These are phyloP conservation scores for Eremophila alpestris DNA, from an alignment of 2,797 vertebrate species.

Conservation along the genomic window DNA sequence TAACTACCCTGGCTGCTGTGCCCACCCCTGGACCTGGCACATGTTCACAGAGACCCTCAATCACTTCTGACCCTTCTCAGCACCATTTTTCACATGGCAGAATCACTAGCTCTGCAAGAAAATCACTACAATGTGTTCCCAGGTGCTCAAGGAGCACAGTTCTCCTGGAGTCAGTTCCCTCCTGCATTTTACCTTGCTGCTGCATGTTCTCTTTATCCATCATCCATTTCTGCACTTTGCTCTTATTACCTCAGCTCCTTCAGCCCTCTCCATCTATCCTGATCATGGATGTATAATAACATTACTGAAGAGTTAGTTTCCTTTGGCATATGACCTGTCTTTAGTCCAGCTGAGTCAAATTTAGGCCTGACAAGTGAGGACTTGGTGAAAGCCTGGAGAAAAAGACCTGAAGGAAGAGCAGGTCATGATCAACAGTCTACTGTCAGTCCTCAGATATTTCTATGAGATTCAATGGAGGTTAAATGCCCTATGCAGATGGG, in stretches of 20 bases:
- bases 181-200: not conserved
- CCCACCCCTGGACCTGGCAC: not conserved
- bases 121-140: not conserved
- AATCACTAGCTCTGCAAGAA: not conserved
- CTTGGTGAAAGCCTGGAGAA: not conserved
- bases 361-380: not conserved
- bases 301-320: not conserved
- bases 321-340: not conserved
- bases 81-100: not conserved
- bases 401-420: not conserved
- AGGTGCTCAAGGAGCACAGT: not conserved
- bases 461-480: not conserved
- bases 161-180: not conserved
- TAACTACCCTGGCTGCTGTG: not conserved
- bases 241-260: not conserved
- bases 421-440: not conserved
- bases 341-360: not conserved
- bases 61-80: not conserved
- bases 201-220: not conserved
- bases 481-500: accelerated
- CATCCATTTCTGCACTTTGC: not conserved
- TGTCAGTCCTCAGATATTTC: not conserved
- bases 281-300: not conserved
- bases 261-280: not conserved
- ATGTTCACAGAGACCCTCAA: not conserved